phyloP scores from a whole-genome alignment of 2,113 vertebrate genomes.

The Sapayoa aenigma region DNA sequence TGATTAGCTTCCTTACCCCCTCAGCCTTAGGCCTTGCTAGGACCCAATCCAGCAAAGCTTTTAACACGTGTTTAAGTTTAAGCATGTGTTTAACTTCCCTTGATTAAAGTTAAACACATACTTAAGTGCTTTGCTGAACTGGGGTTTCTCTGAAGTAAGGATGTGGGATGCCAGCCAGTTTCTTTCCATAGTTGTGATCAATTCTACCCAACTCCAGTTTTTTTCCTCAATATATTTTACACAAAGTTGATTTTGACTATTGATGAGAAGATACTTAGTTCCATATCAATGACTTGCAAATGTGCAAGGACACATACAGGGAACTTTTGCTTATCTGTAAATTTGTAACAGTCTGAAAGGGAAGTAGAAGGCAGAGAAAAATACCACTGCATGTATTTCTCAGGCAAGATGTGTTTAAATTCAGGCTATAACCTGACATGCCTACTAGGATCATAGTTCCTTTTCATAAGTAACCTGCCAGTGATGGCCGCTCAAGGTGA shows the following conservation, averaged over 20 bases:
- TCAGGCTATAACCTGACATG: neutral
- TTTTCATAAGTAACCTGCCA: neutral
- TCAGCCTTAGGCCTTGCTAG: neutral
- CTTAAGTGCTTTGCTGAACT: slow-evolving; percentile 44
- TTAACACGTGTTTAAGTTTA: slow-evolving; percentile 60
- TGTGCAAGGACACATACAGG: neutral
- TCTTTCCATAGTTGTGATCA: neutral
- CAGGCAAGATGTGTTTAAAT: neutral
- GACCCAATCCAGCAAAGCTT: slow-evolving; percentile 61
- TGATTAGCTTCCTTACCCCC: neutral
- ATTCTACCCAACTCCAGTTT: neutral
- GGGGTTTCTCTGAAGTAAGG: slow-evolving; percentile 25
- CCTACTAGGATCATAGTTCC: neutral
- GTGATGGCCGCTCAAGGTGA: neutral
- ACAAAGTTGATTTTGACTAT: neutral
- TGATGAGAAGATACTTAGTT: neutral
- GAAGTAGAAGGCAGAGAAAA: neutral
- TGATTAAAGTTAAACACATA: slow-evolving; percentile 56
- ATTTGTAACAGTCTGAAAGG: neutral
- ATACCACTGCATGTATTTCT: neutral
- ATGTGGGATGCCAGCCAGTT: slow-evolving; percentile 24
- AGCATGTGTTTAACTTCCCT: slow-evolving; percentile 56
- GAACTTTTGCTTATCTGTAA: neutral
- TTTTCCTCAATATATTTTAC: neutral
- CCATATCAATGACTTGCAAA: neutral